Evolutionary conservation across 2,113 vertebrate species (phyloP), one percentile per base, ranked within the genome.

Genomic region (Piprites chloris): DNA sequence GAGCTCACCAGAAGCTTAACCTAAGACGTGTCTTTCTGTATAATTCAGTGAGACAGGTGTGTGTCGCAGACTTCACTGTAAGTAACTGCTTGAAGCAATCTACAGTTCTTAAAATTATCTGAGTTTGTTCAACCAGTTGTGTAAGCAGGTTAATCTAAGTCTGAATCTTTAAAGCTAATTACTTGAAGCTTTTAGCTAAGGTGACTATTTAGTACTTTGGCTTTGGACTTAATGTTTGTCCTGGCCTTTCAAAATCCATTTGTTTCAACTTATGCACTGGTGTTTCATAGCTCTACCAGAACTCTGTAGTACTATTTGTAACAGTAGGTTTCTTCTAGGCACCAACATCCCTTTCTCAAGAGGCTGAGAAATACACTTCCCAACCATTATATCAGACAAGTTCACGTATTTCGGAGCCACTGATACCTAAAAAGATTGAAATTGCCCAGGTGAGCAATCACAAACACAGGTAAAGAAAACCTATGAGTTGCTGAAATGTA

Each of bases 361-460:
- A 98, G 23, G 90, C 85, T 35, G 97, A 98, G 68, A 93, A 69
- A 69, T 98, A 97, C 42, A 47, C 95, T 77, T 97, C 98, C 56
- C 94, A 92, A 11, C 95, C 97, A 5, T 91, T 98, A 16, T 98
- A 97, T 95, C 92, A 89, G 95, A 79, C 88, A 58, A 96, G 55
- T 52, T 83, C 93, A 37, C 37, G 27, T 59, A 87, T 95, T 83
- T 93, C 93, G 89, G 96, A 97, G 80, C 90, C 94, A 37, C 68
- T 96, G 71, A 89, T 97, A 47, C 41, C 92, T 26, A 91, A 98
- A 32, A 98, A 97, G 74, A 95, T 89, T 53, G 69, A 95, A 85
- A 73, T 93, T 92, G 39, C 91, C 72, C 97, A 93, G 95, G 97
- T 98, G 46, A 95, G 95, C 61, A 49, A 17, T 86, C 30, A 41